Evolutionary conservation across 1,140 invertebrate genomes (phyloP).

Genomic region (Leptinotarsa defecta): DNA sequence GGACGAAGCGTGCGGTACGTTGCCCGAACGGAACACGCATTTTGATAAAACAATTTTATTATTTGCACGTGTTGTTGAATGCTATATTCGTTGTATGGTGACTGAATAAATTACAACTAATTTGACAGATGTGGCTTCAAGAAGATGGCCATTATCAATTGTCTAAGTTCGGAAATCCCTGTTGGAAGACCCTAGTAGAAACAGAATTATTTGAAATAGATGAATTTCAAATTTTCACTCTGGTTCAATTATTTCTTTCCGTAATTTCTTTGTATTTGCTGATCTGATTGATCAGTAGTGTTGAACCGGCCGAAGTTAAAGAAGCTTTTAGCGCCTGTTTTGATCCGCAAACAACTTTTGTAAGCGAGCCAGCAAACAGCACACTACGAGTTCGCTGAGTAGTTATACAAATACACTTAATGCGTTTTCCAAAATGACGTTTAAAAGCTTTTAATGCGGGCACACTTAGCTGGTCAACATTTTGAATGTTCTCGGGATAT

Average conservation of each 20-base stretch:
- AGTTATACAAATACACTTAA: constrained; percentile 48
- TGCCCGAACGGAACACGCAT: too few relatives aligned
- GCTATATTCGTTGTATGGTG: too few relatives aligned
- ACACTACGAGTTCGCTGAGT: constrained; percentile 42
- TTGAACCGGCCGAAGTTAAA: constrained; percentile 32
- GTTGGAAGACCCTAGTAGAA: too few relatives aligned
- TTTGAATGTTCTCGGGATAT: constrained; percentile 22
- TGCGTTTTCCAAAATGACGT: constrained; percentile 46
- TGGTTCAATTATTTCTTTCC: too few relatives aligned
- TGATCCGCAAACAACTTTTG: constrained; percentile 48
- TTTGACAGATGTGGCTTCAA: too few relatives aligned
- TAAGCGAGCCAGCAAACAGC: constrained; percentile 40
- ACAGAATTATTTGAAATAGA: not conserved
- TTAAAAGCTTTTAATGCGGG: constrained; percentile 45
- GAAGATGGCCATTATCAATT: too few relatives aligned
- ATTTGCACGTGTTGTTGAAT: too few relatives aligned
- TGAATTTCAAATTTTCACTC: not conserved
- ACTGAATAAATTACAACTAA: too few relatives aligned
- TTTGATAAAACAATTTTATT: too few relatives aligned
- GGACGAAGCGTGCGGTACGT: too few relatives aligned
- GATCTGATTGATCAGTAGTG: not conserved
- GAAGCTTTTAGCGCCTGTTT: constrained; percentile 47
- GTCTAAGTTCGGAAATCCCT: too few relatives aligned
- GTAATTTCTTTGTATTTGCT: too few relatives aligned
- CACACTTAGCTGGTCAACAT: constrained; percentile 8